phyloP scores from a whole-genome alignment of 2,113 vertebrate species.

The Perca flavescens region DNA sequence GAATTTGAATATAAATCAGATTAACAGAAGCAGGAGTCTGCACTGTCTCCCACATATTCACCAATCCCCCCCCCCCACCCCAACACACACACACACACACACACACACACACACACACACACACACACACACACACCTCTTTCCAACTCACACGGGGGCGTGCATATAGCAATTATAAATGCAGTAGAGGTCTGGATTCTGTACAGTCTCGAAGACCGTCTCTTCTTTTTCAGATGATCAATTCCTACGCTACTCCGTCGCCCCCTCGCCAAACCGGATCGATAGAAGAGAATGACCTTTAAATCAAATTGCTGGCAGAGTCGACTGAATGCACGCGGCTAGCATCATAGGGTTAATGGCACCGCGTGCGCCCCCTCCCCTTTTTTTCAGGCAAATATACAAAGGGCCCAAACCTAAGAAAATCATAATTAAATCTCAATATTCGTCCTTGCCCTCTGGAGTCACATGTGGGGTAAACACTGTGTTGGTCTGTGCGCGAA shows the following conservation, averaged over 20 bases:
- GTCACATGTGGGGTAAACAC: neutral
- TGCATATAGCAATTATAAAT: slow-evolving; percentile 73
- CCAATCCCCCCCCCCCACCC: neutral
- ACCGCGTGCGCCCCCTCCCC: slow-evolving; percentile 27
- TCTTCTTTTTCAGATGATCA: slow-evolving; percentile 85
- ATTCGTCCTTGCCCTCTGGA: slow-evolving; percentile 26
- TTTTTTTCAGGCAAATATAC: slow-evolving; percentile 30
- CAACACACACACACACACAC: neutral
- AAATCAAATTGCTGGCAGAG: slow-evolving; percentile 87
- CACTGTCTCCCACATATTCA: slow-evolving; percentile 25
- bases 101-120: neutral
- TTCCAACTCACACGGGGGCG: slow-evolving; percentile 62
- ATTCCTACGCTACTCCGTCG: slow-evolving; percentile 79
- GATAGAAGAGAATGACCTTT: slow-evolving; percentile 87
- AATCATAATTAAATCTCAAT: slow-evolving; percentile 62
- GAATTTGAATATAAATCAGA: slow-evolving; percentile 73
- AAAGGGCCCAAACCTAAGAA: slow-evolving; percentile 47
- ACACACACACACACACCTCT: neutral
- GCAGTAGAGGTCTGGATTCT: slow-evolving; percentile 69
- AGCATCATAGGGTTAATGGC: slow-evolving; percentile 81
- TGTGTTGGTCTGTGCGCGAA: neutral
- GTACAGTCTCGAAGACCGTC: slow-evolving; percentile 80
- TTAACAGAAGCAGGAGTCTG: slow-evolving; percentile 33
- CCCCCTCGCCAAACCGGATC: slow-evolving; percentile 84
- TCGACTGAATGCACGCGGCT: slow-evolving; percentile 76